Conservation (phyloP, 2,113 vertebrate genomes). For the Tragelaphus scriptus region DNA sequence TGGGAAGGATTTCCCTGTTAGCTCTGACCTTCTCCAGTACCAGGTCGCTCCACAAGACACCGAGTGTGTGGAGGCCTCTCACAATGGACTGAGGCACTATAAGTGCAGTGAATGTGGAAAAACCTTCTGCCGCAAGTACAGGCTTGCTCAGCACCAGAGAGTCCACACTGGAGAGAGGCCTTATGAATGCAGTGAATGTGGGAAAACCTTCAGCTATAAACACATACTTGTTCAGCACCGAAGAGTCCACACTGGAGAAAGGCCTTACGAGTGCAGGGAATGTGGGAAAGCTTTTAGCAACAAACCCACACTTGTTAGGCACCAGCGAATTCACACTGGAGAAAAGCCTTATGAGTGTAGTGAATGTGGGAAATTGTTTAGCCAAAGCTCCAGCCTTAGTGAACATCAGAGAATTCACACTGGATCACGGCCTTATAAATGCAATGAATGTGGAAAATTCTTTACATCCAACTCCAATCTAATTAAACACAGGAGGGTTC, state of each 20-base stretch:
- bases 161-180: background rate
- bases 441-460: background rate
- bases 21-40: background rate
- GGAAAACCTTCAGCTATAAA: conserved; percentile 3
- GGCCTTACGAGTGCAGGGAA: background rate
- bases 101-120: background rate
- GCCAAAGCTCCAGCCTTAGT: background rate
- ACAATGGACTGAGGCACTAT: background rate
- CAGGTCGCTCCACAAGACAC: background rate
- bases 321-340: background rate
- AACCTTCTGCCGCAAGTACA: background rate
- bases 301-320: background rate
- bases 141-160: background rate
- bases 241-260: background rate
- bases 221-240: background rate
- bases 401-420: conserved; percentile 2
- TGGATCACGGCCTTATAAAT: background rate
- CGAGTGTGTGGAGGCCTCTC: background rate
- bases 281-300: background rate
- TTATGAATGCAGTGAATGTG: background rate
- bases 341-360: background rate
- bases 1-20: background rate
- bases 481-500: background rate
- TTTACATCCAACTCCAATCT: background rate
- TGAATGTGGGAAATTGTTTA: background rate